phyloP scores from a whole-genome alignment of 2,797 vertebrate species.

The Jordanella pulchra region DNA sequence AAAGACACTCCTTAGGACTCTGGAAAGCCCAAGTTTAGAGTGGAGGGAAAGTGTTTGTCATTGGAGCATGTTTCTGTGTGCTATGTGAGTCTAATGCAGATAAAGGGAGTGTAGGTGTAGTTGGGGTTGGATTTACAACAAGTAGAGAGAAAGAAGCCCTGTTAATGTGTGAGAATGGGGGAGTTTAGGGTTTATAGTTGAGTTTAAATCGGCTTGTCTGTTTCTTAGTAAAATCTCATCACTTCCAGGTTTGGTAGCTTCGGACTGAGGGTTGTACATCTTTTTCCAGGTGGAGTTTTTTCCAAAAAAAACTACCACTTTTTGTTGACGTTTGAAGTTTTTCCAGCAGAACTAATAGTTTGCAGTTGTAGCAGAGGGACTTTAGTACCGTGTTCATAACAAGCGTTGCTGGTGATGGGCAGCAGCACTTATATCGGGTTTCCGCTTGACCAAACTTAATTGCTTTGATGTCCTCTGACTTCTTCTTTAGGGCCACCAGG shows the following conservation, averaged over 20 bases:
- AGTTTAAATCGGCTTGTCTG: slow-evolving; percentile 29
- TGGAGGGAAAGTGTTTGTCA: slow-evolving; percentile 23
- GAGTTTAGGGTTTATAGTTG: slow-evolving; percentile 40
- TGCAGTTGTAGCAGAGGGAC: neutral
- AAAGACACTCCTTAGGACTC: neutral
- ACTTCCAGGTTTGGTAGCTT: neutral
- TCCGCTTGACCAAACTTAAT: slow-evolving; percentile 1
- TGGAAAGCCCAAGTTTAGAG: slow-evolving; percentile 1
- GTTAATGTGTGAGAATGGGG: slow-evolving; percentile 50
- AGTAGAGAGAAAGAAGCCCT: slow-evolving; percentile 42
- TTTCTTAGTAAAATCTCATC: slow-evolving; percentile 5
- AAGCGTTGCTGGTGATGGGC: neutral
- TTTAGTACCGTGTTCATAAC: neutral
- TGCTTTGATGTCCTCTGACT: neutral
- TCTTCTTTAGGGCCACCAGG: neutral
- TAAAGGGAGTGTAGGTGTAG: slow-evolving; percentile 67
- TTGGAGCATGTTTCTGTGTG: slow-evolving; percentile 26
- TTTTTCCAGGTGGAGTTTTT: neutral
- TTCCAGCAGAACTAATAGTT: neutral
- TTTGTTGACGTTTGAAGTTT: neutral
- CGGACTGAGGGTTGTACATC: neutral
- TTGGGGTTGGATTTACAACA: slow-evolving; percentile 52
- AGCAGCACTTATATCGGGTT: neutral
- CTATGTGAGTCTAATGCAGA: slow-evolving; percentile 52
- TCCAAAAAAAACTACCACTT: neutral